Conservation (phyloP, 2,113 vertebrate genomes). For the Triplophysa siluroides region DNA sequence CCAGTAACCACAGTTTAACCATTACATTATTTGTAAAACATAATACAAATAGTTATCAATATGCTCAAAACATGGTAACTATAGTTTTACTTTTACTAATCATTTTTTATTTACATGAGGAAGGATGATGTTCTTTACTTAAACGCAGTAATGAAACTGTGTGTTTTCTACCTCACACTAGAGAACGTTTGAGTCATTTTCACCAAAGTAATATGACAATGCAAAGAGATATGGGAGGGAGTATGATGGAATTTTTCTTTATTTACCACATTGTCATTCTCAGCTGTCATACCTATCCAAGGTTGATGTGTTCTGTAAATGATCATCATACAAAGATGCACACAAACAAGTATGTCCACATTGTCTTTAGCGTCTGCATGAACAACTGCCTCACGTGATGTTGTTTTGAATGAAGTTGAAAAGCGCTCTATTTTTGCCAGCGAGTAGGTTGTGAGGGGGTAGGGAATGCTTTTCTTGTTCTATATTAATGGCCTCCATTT, state of each 20-base stretch:
- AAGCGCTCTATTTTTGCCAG: constrained; percentile 1
- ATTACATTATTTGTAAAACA: too few relatives aligned
- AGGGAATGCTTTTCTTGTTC: constrained; percentile 52
- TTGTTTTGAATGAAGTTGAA: constrained; percentile 29
- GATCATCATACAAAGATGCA: background rate
- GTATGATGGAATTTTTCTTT: background rate
- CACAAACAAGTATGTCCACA: background rate
- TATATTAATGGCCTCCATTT: constrained; percentile 59
- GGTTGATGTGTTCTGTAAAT: background rate
- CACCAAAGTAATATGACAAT: too few relatives aligned
- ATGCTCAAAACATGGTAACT: too few relatives aligned
- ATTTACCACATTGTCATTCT: background rate
- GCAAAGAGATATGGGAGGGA: too few relatives aligned
- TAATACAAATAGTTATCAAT: too few relatives aligned
- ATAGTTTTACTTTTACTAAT: too few relatives aligned
- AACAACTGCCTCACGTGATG: background rate
- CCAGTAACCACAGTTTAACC: too few relatives aligned
- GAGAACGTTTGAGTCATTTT: too few relatives aligned
- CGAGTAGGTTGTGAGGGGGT: constrained; percentile 37
- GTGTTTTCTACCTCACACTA: too few relatives aligned
- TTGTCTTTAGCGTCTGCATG: background rate
- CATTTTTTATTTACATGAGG: too few relatives aligned
- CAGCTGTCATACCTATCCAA: background rate
- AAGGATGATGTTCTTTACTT: too few relatives aligned
- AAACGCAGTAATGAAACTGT: too few relatives aligned